Conservation (phyloP, 2,888 invertebrate genomes). For the Gymnosoma rotundatum region DNA sequence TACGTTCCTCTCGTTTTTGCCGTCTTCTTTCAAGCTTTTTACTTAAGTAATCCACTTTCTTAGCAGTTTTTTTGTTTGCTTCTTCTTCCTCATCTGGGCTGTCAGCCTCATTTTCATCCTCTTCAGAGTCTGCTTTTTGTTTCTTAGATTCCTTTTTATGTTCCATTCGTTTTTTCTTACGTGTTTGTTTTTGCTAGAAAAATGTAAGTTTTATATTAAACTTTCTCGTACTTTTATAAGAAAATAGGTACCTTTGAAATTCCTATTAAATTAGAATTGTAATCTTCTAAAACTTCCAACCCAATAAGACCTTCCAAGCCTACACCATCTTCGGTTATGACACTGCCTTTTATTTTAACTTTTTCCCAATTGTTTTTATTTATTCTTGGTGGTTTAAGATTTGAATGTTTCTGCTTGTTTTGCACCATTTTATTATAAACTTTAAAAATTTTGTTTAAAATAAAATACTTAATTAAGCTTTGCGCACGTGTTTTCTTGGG, state of each 20-base stretch:
- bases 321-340: constrained; percentile 81
- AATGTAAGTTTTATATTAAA: background rate
- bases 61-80: constrained; percentile 60
- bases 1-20: constrained; percentile 75
- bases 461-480: background rate
- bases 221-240: background rate
- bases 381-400: constrained; percentile 56
- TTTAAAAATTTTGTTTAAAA: too few relatives aligned
- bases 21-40: constrained; percentile 73
- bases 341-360: constrained; percentile 85
- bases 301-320: constrained; percentile 88
- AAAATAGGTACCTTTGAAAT: constrained; percentile 81
- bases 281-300: constrained; percentile 89
- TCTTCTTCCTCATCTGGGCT: constrained; percentile 29
- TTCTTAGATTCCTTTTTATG: constrained; percentile 70
- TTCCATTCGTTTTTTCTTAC: constrained; percentile 66
- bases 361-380: constrained; percentile 84
- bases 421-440: constrained; percentile 35
- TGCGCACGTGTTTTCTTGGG: constrained; percentile 67
- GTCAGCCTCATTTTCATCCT: constrained; percentile 26
- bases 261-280: constrained; percentile 83
- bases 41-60: constrained; percentile 75
- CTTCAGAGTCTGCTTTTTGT: constrained; percentile 53
- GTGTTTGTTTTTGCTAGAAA: constrained; percentile 58
- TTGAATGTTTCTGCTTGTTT: constrained; percentile 62